Base-by-base conservation (phyloP, 2,113 vertebrate genomes). In the Equus quagga region DNA sequence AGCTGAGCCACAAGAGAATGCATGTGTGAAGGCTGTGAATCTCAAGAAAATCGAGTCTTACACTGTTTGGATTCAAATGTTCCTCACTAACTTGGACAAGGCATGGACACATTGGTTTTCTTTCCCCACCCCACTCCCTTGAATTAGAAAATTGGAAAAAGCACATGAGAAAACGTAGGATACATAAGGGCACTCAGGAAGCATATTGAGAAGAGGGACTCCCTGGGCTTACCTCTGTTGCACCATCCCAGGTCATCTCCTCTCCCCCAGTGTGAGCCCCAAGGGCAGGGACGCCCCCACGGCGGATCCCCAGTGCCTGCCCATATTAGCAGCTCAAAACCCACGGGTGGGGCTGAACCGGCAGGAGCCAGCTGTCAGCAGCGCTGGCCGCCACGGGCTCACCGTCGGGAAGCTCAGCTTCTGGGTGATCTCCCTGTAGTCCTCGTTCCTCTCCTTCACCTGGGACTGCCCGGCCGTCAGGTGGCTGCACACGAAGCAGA, bases 401-500 rank as follows among this genome's bases (percentile, higher is more conserved):
- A 99, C 99, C 98, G 97, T 98, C 6, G 99, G 99, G 93, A 99
- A 99, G 76, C 98, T 99, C 91, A 99, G 98, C 96, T 98, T 99
- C 97, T 99, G 99, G 0, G 98, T 98, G 97, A 99, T 99, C 98
- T 99, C 99, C 96, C 98, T 98, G 98, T 99, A 99, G 92, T 99
- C 99, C 75, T 99, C 99, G 33, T 99, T 99, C 21, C 99, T 94
- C 96, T 99, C 99, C 96, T 99, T 99, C 94, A 99, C 99, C 83
- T 99, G 99, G 21, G 98, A 98, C 98, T 99, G 99, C 24, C 99
- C 99, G 12, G 99, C 99, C 33, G 99, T 99, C 97, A 99, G 98
- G 72, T 99, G 99, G 97, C 99, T 99, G 73, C 99, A 99, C 69
- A 99, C 90, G 93, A 99, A 99, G 98, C 99, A 99, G 94, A 99